Base-by-base conservation (phyloP, 2,888 invertebrate species). In the Campoletis raptor region DNA sequence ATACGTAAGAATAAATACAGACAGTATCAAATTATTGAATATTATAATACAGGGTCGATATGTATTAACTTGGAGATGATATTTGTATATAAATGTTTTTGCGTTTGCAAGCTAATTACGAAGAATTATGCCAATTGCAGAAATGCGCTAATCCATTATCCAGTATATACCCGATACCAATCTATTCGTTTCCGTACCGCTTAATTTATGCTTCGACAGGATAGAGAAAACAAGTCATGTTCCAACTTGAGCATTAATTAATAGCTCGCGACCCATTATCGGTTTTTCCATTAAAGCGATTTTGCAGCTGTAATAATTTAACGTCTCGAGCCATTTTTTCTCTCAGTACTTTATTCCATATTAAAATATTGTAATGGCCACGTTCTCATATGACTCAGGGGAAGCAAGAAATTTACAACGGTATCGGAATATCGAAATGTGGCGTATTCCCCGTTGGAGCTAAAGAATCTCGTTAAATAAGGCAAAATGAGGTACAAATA, bases 241-340 rank as follows among this genome's bases (percentile, higher is more conserved):
- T 67, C 54, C 21, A 79, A 54, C 57, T 45, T 72, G 9, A 18
- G 40, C 8, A 45, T 30, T 36, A 57, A 80, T 80, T 61, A 80
- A 70, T 72, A 52, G 64, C 61, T 24, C 70, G 54, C n/a, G n/a
- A 80, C 9, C 70, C 24, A 80, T 64, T 80, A 80, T 80, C 61
- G 80, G 24, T 61, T 72, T 80, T 80, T 64, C 72, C 80, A 80
- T 80, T 80, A 72, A 61, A 61, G 9, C 48, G 45, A 61, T 72
- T 80, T 21, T 61, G 12, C 76, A 40, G n/a, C 61, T 30, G 36
- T 72, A 70, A 42, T 45, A 67, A 77, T 67, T 66, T 57, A 61
- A 80, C 36, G n/a, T 4, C 9, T n/a, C n/a, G 70, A 45, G 24
- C 61, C 36, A 72, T 10, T 72, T 80, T 61, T 57, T 24, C 24